Percentiles rank a stretch among this genome's conserved stretches.
Evolutionary conservation across 1,140 invertebrate species (phyloP).

Genomic region (Meloidogyne hapla): DNA sequence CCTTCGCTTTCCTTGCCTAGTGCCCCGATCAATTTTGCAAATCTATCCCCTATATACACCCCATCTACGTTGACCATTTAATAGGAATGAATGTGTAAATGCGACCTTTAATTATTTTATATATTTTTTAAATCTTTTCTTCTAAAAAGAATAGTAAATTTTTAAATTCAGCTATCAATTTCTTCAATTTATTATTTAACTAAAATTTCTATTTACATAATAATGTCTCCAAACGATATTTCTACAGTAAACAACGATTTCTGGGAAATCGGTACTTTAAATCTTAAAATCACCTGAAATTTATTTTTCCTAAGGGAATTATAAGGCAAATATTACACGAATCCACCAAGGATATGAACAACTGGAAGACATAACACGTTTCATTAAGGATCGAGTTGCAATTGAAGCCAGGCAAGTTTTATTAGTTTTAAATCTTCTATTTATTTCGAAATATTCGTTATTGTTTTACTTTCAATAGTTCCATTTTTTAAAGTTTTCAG

Average conservation of each 20-base stretch:
- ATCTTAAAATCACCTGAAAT: background rate
- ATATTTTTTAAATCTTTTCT: too few species aligned
- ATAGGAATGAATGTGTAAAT: background rate
- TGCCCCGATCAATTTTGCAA: background rate
- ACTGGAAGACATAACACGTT: constrained; percentile 55
- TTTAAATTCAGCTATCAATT: too few species aligned
- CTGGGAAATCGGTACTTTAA: background rate
- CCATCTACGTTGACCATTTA: background rate
- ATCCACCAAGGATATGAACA: constrained; percentile 60
- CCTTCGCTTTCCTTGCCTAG: background rate
- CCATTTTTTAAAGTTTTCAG: constrained; percentile 10
- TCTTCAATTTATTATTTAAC: too few species aligned
- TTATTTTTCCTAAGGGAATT: constrained; percentile 39
- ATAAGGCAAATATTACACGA: constrained; percentile 59
- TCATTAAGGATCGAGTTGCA: constrained; percentile 55
- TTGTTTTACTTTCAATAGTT: too few species aligned
- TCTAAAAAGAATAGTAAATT: too few species aligned
- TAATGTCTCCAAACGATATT: too few species aligned
- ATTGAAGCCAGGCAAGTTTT: constrained; percentile 45
- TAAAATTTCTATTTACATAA: too few species aligned
- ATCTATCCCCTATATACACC: background rate
- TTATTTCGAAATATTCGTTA: background rate
- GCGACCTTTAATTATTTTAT: background rate
- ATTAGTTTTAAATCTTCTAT: background rate
- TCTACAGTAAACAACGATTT: background rate